Evolutionary conservation across 2,113 vertebrate species (phyloP).

Genomic region (Paracanthobrama guichenoti): DNA sequence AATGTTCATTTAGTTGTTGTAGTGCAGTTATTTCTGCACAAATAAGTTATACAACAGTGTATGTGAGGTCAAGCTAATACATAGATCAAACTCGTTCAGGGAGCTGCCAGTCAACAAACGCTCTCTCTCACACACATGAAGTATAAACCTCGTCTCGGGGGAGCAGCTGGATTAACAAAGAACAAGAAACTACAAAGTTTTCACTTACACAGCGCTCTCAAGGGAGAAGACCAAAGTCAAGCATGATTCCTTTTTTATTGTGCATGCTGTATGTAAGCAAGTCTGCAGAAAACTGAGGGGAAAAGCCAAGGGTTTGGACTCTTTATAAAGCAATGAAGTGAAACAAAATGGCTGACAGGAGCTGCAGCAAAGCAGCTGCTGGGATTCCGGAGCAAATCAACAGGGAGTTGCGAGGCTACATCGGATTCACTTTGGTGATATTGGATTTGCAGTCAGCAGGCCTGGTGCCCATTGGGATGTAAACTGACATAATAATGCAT

Average conservation of each 20-base stretch:
- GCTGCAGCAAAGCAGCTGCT: slow-evolving; percentile 41
- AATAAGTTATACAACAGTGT: slow-evolving; percentile 25
- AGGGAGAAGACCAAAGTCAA: slow-evolving; percentile 12
- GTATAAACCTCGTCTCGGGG: background rate
- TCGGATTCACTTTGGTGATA: slow-evolving; percentile 50
- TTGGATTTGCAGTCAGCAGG: slow-evolving; percentile 48
- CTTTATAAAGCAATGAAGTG: slow-evolving; percentile 33
- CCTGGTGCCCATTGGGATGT: slow-evolving; percentile 37
- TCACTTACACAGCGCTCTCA: slow-evolving; percentile 21
- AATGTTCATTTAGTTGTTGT: background rate
- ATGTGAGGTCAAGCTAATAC: slow-evolving; percentile 24
- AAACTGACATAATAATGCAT: slow-evolving; percentile 32
- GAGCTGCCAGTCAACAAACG: slow-evolving; percentile 11
- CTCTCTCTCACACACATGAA: background rate
- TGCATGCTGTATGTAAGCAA: slow-evolving; percentile 17
- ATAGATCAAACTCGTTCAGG: background rate
- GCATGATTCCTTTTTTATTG: slow-evolving; percentile 24
- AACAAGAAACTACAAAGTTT: slow-evolving; percentile 37
- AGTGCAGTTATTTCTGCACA: background rate
- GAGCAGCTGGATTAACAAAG: slow-evolving; percentile 33
- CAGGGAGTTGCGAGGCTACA: slow-evolving; percentile 29
- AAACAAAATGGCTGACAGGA: slow-evolving; percentile 50
- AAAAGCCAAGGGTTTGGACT: slow-evolving; percentile 33
- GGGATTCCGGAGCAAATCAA: slow-evolving; percentile 45
- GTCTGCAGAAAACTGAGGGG: background rate